Conservation (phyloP, 2,888 invertebrate species). For the Ashinkailepas kermadecensis region DNA sequence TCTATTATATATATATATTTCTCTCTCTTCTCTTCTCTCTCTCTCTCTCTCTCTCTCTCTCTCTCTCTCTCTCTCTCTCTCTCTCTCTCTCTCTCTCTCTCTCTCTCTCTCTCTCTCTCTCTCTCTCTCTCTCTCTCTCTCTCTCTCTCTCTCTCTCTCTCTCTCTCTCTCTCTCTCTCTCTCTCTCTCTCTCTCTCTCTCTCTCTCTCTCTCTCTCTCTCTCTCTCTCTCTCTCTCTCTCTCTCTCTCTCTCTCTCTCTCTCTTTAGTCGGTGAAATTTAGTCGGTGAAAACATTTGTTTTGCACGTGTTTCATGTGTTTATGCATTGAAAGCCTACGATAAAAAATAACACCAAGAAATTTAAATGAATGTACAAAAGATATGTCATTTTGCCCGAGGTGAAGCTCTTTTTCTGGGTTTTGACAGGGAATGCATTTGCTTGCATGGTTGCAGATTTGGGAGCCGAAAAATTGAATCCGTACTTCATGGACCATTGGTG, state of each 20-base stretch:
- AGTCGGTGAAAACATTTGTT: too few relatives aligned
- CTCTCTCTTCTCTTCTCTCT: neutral
- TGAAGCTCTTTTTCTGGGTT: too few relatives aligned
- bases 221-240: neutral
- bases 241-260: neutral
- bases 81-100: neutral
- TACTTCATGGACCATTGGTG: too few relatives aligned
- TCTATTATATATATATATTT: neutral
- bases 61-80: neutral
- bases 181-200: neutral
- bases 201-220: neutral
- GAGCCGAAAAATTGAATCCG: too few relatives aligned
- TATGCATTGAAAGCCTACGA: too few relatives aligned
- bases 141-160: neutral
- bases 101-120: neutral
- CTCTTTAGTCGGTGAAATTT: too few relatives aligned
- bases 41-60: neutral
- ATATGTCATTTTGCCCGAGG: too few relatives aligned
- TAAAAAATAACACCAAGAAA: too few relatives aligned
- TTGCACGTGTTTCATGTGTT: too few relatives aligned
- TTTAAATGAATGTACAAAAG: too few relatives aligned
- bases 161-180: neutral
- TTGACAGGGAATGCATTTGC: too few relatives aligned
- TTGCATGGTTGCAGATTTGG: too few relatives aligned
- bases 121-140: neutral